A percentile compares a stretch with the other conserved stretches of the same genome.
phyloP scores from a whole-genome alignment of 2,888 invertebrate species.

The Ctenicera cuprea region DNA sequence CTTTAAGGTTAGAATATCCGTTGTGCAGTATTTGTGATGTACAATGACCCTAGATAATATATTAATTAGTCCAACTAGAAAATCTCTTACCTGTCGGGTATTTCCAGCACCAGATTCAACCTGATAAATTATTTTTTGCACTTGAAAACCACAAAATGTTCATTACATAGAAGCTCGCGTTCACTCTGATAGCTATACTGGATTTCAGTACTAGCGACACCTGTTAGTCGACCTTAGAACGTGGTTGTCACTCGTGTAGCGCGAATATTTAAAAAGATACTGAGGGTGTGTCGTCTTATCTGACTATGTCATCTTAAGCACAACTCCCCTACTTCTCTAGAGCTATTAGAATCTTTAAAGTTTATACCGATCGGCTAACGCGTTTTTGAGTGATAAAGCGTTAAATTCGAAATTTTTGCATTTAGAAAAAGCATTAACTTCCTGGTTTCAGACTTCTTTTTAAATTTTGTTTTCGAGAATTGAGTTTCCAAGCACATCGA shows the following conservation, averaged over 20 bases:
- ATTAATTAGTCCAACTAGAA: background rate
- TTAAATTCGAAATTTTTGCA: too few species aligned
- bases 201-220: constrained; percentile 4
- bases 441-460: too few species aligned
- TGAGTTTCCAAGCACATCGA: too few species aligned
- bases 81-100: background rate
- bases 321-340: too few species aligned
- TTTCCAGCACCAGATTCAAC: background rate
- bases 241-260: background rate
- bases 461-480: too few species aligned
- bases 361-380: too few species aligned
- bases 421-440: too few species aligned
- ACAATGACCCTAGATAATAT: too few species aligned
- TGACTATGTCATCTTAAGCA: constrained; percentile 14
- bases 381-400: too few species aligned
- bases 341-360: too few species aligned
- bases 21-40: background rate
- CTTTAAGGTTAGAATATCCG: background rate
- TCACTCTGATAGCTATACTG: background rate
- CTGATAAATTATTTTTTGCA: background rate
- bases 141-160: background rate
- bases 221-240: background rate
- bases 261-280: background rate
- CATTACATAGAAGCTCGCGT: constrained; percentile 1
- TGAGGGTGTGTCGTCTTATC: constrained; percentile 6